Conservation (phyloP, 2,888 invertebrate species). For the Malachius bipustulatus region DNA sequence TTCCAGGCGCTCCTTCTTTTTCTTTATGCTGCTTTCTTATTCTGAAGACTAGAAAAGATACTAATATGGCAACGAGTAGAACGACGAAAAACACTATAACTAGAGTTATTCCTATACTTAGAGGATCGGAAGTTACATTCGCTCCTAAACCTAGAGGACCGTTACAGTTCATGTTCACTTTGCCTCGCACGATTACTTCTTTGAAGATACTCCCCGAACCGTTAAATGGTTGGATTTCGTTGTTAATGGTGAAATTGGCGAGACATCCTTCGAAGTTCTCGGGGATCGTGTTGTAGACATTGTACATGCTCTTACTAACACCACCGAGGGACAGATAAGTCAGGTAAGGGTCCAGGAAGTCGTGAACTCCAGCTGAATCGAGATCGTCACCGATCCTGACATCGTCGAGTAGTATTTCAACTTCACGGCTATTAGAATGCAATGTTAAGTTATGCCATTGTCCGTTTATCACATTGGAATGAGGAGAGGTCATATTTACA, state of each 20-base stretch:
- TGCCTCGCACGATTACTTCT: slow-evolving; percentile 58
- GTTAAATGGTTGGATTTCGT: slow-evolving; percentile 79
- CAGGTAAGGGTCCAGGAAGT: slow-evolving; percentile 84
- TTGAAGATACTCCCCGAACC: slow-evolving; percentile 75
- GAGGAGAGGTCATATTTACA: slow-evolving; percentile 70
- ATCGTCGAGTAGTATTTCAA: slow-evolving; percentile 61
- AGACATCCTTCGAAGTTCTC: slow-evolving; percentile 80
- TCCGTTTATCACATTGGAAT: slow-evolving; percentile 61
- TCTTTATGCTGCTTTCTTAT: slow-evolving; percentile 79
- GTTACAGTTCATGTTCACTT: slow-evolving; percentile 62
- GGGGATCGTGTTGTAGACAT: slow-evolving; percentile 40
- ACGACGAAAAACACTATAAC: slow-evolving; percentile 91
- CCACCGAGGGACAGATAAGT: slow-evolving; percentile 73
- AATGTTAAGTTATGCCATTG: slow-evolving; percentile 82
- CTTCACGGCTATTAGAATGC: slow-evolving; percentile 54
- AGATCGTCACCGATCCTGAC: slow-evolving; percentile 69
- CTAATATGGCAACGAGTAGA: slow-evolving; percentile 74
- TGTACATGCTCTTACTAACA: slow-evolving; percentile 49
- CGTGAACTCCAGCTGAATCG: slow-evolving; percentile 76
- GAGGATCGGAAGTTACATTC: slow-evolving; percentile 69
- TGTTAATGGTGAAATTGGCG: slow-evolving; percentile 78
- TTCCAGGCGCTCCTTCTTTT: slow-evolving; percentile 57
- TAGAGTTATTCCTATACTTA: slow-evolving; percentile 85
- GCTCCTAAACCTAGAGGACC: slow-evolving; percentile 65
- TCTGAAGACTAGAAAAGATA: slow-evolving; percentile 86